Conservation (phyloP, 2,113 vertebrate species). For the Pogona vitticeps region DNA sequence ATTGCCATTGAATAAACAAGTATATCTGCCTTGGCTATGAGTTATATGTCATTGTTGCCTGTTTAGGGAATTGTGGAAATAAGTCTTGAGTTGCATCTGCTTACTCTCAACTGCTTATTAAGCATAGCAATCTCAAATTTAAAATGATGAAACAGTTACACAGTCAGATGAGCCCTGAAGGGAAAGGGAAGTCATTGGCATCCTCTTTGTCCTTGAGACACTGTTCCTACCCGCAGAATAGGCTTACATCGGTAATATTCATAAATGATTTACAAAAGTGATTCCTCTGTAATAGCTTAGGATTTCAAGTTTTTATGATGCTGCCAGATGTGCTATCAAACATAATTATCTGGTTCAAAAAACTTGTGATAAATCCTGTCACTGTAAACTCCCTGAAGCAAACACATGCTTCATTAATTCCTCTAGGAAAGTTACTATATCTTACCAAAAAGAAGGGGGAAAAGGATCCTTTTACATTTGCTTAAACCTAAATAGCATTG, state of each 20-base stretch:
- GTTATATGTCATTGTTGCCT: constrained; percentile 39
- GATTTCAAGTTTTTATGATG: constrained; percentile 76
- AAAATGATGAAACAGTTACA: constrained; percentile 56
- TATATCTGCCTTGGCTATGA: constrained; percentile 35
- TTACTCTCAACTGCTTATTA: constrained; percentile 62
- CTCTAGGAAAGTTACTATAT: constrained; percentile 40
- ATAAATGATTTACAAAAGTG: constrained; percentile 80
- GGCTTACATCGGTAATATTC: constrained; percentile 73
- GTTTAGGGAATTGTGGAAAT: constrained; percentile 46
- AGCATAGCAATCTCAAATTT: constrained; percentile 62
- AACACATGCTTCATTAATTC: constrained; percentile 43
- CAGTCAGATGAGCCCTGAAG: constrained; percentile 49
- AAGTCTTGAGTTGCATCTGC: constrained; percentile 46
- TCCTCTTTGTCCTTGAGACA: constrained; percentile 70
- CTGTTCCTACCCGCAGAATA: constrained; percentile 56
- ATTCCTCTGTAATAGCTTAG: constrained; percentile 76
- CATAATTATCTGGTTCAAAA: constrained; percentile 76
- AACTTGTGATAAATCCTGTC: constrained; percentile 75
- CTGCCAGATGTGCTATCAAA: constrained; percentile 80
- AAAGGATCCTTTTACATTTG: constrained; percentile 30
- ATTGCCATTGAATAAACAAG: constrained; percentile 14
- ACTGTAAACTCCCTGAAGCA: constrained; percentile 60
- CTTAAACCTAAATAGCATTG: constrained; percentile 52
- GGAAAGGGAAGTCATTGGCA: constrained; percentile 54
- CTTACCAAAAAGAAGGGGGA: constrained; percentile 44